phyloP scores from a whole-genome alignment of 2,888 invertebrate species.

The Sipha maydis region DNA sequence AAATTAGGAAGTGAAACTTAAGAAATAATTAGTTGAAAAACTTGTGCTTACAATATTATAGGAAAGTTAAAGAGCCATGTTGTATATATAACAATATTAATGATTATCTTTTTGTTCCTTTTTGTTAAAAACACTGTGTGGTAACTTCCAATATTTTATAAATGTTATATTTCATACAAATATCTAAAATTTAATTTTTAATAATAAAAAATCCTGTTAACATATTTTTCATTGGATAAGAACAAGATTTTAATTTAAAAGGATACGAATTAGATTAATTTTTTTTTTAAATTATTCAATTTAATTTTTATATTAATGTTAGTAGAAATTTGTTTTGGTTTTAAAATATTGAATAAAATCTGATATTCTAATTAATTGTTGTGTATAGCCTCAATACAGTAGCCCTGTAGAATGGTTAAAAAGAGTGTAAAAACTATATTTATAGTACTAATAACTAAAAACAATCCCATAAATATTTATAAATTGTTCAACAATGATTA shows the following conservation, averaged over 20 bases:
- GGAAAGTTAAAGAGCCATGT: slow-evolving; percentile 15
- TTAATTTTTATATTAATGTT: not conserved
- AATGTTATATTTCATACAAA: slow-evolving; percentile 36
- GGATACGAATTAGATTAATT: not conserved
- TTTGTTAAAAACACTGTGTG: slow-evolving; percentile 50
- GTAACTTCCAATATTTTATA: slow-evolving; percentile 55
- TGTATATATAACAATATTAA: slow-evolving; percentile 41
- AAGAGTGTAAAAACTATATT: slow-evolving; percentile 27
- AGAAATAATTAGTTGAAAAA: slow-evolving; percentile 11
- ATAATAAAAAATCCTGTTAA: slow-evolving; percentile 19
- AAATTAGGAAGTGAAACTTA: slow-evolving; percentile 29
- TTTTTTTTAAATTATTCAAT: not conserved
- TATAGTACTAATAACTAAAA: slow-evolving; percentile 57
- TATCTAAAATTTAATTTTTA: slow-evolving; percentile 44
- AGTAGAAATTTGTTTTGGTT: not conserved
- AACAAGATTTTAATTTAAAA: not conserved
- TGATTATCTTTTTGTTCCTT: slow-evolving; percentile 59
- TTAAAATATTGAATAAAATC: not conserved
- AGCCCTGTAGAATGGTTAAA: slow-evolving; percentile 16
- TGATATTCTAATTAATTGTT: not conserved
- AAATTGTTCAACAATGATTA: slow-evolving; percentile 61
- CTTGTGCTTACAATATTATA: slow-evolving; percentile 45
- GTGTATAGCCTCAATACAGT: slow-evolving; percentile 26
- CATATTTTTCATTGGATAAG: slow-evolving; percentile 1
- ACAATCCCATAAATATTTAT: slow-evolving; percentile 60